Evolutionary conservation across 2,888 invertebrate species (phyloP), one percentile per base, ranked within the genome.

Genomic region (Drosophila demipolita): DNA sequence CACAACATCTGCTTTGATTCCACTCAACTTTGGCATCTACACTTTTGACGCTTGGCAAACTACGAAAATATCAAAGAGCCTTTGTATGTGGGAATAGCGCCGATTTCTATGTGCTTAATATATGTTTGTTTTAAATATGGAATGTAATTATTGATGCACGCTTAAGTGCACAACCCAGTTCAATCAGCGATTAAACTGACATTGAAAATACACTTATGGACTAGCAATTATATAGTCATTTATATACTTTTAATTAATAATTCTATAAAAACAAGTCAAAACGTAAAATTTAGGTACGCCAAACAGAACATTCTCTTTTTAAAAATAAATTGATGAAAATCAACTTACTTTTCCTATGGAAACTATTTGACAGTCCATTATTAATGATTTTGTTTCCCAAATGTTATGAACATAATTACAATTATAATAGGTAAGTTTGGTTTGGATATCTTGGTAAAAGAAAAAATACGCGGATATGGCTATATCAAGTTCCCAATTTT

Each of bases 171-270:
- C 64, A 70, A 50, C 52, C 73, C 45, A 73, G 66, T 68, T 82
- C 67, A 64, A 68, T 61, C 66, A 66, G 48, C 58, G 66, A 36
- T 67, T 63, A 48, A 81, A 68, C 73, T 82, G 78, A 62, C 73
- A 70, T 78, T 80, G 57, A 69, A 74, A 77, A 62, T 54, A 62
- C 73, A 63, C 80, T 73, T 76, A 73, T 69, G 75, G 75, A 53
- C 69, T 54, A 40, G 33, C 54, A 79, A 80, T 80, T 82, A 80
- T 67, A 58, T 52, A 69, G 35, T 68, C 66, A 78, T 75, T 62
- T 68, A 65, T 64, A 57, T 29, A 48, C 40, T 50, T 20, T 32
- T 32, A 33, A 49, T 50, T 15, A 45, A 48, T 35, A 23, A 48
- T 38, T 59, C 12, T 49, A 17, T 36, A 49, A 49, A 36, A 57